Conservation (phyloP, 2,113 vertebrate species). For the Camelus bactrianus region DNA sequence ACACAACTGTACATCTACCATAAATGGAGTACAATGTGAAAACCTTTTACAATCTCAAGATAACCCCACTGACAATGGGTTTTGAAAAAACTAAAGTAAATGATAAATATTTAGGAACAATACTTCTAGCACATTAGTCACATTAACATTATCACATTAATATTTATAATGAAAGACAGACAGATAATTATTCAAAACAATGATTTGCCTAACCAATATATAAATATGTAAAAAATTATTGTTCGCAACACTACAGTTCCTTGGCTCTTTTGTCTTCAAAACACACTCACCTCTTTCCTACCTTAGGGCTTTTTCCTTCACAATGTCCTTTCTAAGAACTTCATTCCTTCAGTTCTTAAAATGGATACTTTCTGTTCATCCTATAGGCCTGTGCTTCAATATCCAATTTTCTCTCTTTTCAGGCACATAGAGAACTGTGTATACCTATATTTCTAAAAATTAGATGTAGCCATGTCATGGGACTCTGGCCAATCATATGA, state of each 20-base stretch:
- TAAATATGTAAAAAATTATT: not conserved
- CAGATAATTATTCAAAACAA: slow-evolving; percentile 21
- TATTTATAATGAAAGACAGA: not conserved
- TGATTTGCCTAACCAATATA: not conserved
- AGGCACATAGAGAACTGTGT: not conserved
- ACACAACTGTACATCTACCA: not conserved
- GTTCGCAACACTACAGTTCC: not conserved
- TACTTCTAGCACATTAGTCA: not conserved
- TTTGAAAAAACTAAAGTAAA: not conserved
- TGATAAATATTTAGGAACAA: not conserved
- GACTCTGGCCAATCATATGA: not conserved
- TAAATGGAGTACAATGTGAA: not conserved
- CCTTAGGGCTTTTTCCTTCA: not conserved
- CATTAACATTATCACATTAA: not conserved
- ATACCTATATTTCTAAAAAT: not conserved
- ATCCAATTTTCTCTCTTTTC: not conserved
- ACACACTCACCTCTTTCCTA: not conserved
- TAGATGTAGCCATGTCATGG: not conserved
- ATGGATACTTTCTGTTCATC: not conserved
- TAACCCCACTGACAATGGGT: not conserved
- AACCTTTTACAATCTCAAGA: not conserved
- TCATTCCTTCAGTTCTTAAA: not conserved
- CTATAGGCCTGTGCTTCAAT: not conserved
- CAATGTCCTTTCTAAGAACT: not conserved
- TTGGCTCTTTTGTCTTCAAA: not conserved